Evolutionary conservation across 2,113 vertebrate genomes (phyloP).

Genomic region (Empidonax alnorum): DNA sequence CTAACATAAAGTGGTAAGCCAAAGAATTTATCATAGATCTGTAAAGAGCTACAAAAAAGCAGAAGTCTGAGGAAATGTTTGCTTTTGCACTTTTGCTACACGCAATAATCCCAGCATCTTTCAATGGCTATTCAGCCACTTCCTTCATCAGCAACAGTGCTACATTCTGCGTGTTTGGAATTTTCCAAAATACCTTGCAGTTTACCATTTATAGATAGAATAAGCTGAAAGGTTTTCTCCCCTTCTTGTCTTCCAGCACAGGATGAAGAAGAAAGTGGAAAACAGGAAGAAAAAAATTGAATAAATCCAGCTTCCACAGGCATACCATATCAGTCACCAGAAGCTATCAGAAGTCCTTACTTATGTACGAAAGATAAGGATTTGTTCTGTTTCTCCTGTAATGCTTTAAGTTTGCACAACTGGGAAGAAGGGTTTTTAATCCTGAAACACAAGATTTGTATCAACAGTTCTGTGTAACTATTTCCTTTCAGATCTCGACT

Average conservation of each 20-base stretch:
- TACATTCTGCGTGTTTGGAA: not conserved
- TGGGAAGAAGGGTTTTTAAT: not conserved
- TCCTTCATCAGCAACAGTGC: not conserved
- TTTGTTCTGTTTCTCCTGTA: not conserved
- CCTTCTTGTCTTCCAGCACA: not conserved
- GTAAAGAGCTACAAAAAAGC: slow-evolving; percentile 35
- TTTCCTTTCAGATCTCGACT: not conserved
- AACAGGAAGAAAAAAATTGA: not conserved
- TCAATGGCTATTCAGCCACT: not conserved
- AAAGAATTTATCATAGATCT: slow-evolving; percentile 54
- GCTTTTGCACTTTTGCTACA: not conserved
- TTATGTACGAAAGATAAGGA: not conserved
- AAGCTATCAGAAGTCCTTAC: not conserved
- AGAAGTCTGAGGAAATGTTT: slow-evolving; percentile 14
- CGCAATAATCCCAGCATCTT: not conserved
- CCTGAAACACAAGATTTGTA: not conserved
- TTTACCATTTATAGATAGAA: not conserved
- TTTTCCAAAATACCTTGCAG: slow-evolving; percentile 1
- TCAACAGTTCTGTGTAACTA: not conserved
- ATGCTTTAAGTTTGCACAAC: not conserved
- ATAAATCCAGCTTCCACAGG: not conserved
- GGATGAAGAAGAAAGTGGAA: not conserved
- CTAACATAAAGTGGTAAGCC: slow-evolving; percentile 1
- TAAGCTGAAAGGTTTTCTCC: not conserved
- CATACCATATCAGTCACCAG: not conserved